Evolutionary conservation across 2,888 invertebrate species (phyloP), one percentile per base, ranked within the genome.

Genomic region (Spilosoma lubricipeda): DNA sequence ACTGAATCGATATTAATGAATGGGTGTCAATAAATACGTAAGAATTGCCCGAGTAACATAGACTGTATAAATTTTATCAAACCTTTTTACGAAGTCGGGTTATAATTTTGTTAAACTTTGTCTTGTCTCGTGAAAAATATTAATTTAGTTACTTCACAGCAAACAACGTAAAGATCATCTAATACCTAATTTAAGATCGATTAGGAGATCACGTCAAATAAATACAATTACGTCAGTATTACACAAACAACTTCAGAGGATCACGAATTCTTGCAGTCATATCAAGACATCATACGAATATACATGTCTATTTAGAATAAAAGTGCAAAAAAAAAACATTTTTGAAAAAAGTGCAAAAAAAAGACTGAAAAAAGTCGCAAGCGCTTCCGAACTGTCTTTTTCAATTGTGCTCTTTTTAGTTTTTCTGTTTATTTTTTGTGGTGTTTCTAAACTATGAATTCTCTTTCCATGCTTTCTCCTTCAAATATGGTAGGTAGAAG

Each of bases 401-500:
- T 81, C 75, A n/a, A 74, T 78, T 85, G 86, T 84, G 86, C 75
- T 84, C 63, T 1, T 70, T 63, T 70, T 70, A 30, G 82, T 76
- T 82, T 56, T 59, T 87, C 81, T 77, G 86, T 85, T 83, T 81
- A 73, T 64, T 82, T 87, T 88, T 85, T 68, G 86, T 86, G 89
- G 87, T 81, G 85, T 84, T 89, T 93, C 90, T 93, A 90, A 95
- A 94, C 90, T 89, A 92, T 94, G 94, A 93, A 93, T 91, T 95
- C 94, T 94, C 89, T 95, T 95, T 95, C 93, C 95, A 95, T 95
- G 95, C 95, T 95, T 88, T 93, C 95, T 94, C 93, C 95, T 93
- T 93, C 95, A 92, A 95, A 95, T 89, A 93, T 95, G 95, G 95
- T 95, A 95, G 95, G 95, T 94, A 93, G 95, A 95, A 87, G 95